Evolutionary conservation across 2,113 vertebrate genomes (phyloP).

Genomic region (Vicugna pacos): DNA sequence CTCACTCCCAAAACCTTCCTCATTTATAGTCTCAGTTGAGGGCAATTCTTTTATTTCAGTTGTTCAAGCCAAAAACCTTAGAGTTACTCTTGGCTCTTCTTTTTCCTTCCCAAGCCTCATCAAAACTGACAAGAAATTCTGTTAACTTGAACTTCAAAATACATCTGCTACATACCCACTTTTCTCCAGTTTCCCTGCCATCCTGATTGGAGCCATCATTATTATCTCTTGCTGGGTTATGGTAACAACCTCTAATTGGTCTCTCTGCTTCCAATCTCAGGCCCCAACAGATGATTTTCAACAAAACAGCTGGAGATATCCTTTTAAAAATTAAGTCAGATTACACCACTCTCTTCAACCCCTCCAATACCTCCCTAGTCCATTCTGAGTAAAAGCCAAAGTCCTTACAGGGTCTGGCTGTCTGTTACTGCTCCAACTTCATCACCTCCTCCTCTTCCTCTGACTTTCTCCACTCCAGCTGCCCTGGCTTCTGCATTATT

Average conservation of each 20-base stretch:
- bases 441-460: not conserved
- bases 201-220: not conserved
- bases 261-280: not conserved
- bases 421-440: not conserved
- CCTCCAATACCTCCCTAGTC: not conserved
- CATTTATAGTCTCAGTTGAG: not conserved
- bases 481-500: not conserved
- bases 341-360: not conserved
- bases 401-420: not conserved
- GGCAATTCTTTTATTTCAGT: not conserved
- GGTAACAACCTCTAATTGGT: not conserved
- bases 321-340: not conserved
- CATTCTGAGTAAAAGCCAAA: not conserved
- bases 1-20: not conserved
- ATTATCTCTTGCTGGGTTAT: not conserved
- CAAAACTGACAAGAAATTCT: not conserved
- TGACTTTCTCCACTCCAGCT: not conserved
- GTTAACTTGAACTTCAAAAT: not conserved
- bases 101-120: not conserved
- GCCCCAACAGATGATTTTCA: not conserved
- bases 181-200: not conserved
- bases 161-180: not conserved
- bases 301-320: not conserved
- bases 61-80: conserved; percentile 7
- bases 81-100: not conserved